A percentile compares a stretch with the other conserved stretches of the same genome.
phyloP scores from a whole-genome alignment of 2,113 vertebrate species.

The Burhinus bistriatus region DNA sequence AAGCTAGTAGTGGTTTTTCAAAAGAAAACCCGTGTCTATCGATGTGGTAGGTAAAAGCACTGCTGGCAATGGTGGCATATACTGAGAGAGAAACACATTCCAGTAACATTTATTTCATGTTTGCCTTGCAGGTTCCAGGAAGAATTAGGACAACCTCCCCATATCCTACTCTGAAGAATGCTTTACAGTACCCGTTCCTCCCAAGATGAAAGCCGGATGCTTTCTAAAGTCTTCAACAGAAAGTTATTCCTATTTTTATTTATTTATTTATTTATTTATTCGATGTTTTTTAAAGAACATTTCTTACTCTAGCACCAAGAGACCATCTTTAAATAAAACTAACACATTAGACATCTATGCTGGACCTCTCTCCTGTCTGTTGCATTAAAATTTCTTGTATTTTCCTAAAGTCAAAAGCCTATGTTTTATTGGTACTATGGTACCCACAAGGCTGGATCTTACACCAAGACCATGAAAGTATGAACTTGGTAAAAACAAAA shows the following conservation, averaged over 20 bases:
- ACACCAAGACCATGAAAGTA: neutral
- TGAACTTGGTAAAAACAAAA: neutral
- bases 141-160: conserved; percentile 9
- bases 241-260: conserved; percentile 65
- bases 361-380: conserved; percentile 56
- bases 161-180: neutral
- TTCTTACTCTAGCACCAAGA: conserved; percentile 61
- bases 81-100: neutral
- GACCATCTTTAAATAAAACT: conserved; percentile 64
- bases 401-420: conserved; percentile 15
- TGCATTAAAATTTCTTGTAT: conserved; percentile 18
- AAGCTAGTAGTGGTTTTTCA: neutral
- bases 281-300: conserved; percentile 55
- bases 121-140: conserved; percentile 54
- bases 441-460: neutral
- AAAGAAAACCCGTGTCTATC: neutral
- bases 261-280: conserved; percentile 76
- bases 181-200: conserved; percentile 33
- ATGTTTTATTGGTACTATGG: neutral
- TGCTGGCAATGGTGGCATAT: rapidly evolving
- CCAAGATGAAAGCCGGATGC: conserved; percentile 14
- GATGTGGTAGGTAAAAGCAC: neutral
- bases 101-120: neutral
- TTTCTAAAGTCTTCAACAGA: conserved; percentile 21
- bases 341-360: conserved; percentile 34